Evolutionary conservation across 2,888 invertebrate genomes (phyloP).

Genomic region (Chrysomela aeneicollis): DNA sequence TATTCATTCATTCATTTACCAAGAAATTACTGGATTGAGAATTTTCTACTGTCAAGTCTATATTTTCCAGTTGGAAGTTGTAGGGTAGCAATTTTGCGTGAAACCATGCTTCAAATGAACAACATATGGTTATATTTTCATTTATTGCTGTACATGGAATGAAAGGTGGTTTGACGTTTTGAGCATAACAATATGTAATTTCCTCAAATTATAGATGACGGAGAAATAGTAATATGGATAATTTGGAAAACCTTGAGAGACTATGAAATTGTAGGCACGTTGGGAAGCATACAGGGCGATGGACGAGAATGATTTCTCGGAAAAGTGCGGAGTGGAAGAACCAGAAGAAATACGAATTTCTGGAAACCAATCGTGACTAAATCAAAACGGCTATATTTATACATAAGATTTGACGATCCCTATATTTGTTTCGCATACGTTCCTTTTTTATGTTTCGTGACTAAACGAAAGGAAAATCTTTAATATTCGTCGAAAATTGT

Average conservation of each 20-base stretch:
- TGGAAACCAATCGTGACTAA: no score
- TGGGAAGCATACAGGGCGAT: background rate
- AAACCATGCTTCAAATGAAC: constrained; percentile 14
- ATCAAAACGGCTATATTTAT: no score
- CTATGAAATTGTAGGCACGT: constrained; percentile 18
- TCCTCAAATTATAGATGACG: constrained; percentile 29
- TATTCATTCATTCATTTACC: background rate
- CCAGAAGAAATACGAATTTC: no score
- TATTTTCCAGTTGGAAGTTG: background rate
- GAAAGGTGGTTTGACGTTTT: constrained; percentile 28
- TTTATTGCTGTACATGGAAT: constrained; percentile 14
- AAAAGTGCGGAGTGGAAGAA: no score
- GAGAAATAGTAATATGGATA: constrained; percentile 25
- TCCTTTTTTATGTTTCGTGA: no score
- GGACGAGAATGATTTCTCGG: background rate
- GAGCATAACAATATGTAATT: constrained; percentile 30
- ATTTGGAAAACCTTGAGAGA: constrained; percentile 24
- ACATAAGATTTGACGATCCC: no score
- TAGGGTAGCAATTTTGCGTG: constrained; percentile 13
- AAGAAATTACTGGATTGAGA: background rate
- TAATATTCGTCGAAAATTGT: no score
- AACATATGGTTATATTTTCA: constrained; percentile 29
- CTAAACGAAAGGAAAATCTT: no score
- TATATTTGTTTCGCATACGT: no score
- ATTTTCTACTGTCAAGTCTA: background rate